Evolutionary conservation across 2,113 vertebrate species (phyloP).

Genomic region (Rhea pennata): DNA sequence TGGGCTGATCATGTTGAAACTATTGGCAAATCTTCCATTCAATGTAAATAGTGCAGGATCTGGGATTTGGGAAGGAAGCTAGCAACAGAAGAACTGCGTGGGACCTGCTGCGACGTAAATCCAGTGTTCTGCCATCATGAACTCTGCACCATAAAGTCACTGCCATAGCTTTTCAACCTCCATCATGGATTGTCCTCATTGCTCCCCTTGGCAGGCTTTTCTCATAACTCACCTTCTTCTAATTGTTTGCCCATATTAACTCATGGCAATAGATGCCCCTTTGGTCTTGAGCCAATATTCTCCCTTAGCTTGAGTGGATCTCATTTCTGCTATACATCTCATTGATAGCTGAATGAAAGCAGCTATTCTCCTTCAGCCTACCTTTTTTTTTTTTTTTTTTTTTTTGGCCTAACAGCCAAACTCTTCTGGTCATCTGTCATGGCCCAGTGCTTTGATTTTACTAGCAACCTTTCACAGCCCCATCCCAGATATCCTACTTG

Average conservation of each 20-base stretch:
- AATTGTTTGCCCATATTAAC: background rate
- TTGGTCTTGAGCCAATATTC: background rate
- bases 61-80: background rate
- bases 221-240: background rate
- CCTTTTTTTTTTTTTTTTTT: background rate
- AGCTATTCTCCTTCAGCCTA: background rate
- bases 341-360: background rate
- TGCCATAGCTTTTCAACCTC: background rate
- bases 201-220: background rate
- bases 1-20: background rate
- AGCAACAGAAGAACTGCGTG: background rate
- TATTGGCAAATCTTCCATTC: background rate
- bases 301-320: background rate
- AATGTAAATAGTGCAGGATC: background rate
- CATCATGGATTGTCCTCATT: background rate
- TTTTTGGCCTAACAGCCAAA: background rate
- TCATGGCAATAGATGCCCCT: background rate
- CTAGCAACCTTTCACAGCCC: background rate
- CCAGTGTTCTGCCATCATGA: background rate
- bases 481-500: background rate
- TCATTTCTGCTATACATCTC: background rate
- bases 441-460: background rate
- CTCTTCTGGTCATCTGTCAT: background rate
- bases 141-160: background rate
- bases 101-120: background rate